Evolutionary conservation across 53 echinoderm and acorn worm genomes (phyloP), one percentile per base, ranked within the genome.

Genomic region (Astropecten irregularis): DNA sequence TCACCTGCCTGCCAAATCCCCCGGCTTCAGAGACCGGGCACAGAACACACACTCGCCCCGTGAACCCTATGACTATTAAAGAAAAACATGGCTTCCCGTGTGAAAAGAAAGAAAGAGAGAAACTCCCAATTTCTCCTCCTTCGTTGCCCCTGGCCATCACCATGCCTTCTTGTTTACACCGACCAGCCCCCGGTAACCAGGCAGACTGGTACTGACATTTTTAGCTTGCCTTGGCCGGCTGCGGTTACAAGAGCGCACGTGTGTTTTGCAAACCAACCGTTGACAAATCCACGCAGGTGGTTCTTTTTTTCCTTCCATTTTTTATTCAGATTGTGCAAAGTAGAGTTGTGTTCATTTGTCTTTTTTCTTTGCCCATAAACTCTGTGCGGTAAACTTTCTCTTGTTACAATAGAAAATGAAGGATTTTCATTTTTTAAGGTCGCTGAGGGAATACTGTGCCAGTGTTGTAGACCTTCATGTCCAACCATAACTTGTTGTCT

Each of bases 131-230:
- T 79, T 79, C 79, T 48, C 79, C 47, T 38, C 39, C 26, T 2
- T 38, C 27, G 26, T 79, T 29, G 79, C 79, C 79, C 62, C 13
- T 48, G 79, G 79, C 79, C 22, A 79, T 79, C 19, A 48, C 62
- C 48, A 47, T 28, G 61, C 47, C 79, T 79, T 47, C 62, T 79
- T 79, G 79, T 79, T 79, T 79, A 79, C 48, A 29, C 61, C 79
- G 44, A 38, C 42, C 11, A 19, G 66, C 40, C 38, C n/a, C n/a
- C 14, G 8, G 19, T 30, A 30, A 44, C 68, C 68, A 37, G n/a
- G n/a, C 68, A 68, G 68, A 44, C 68, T 35, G 14, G 35, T 15
- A 15, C 64, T 28, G 68, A 5, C 33, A 68, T 11, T 37, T n/a
- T n/a, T 8, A 11, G 42, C 42, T 42, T 6, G 42, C 46, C 28